phyloP scores from a whole-genome alignment of 2,888 invertebrate species.

The Monochamus alternatus region DNA sequence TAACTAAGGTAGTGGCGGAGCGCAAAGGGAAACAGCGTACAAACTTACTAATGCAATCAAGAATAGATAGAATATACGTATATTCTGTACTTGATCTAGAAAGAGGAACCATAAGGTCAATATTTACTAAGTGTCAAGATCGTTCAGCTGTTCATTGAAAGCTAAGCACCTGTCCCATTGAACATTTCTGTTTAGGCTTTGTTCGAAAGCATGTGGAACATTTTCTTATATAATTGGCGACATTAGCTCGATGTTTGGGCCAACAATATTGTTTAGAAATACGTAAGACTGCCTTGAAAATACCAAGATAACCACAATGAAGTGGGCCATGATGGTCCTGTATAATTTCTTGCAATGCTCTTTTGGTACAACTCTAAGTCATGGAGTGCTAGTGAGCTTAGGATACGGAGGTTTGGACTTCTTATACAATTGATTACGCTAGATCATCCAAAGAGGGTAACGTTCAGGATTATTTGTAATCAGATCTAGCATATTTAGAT shows the following conservation, averaged over 20 bases:
- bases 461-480: no score
- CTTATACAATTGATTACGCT: no score
- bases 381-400: no score
- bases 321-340: slow-evolving; percentile 7
- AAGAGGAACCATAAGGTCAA: slow-evolving; percentile 37
- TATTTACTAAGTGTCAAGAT: slow-evolving; percentile 38
- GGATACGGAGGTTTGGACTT: no score
- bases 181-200: slow-evolving; percentile 38
- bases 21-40: slow-evolving; percentile 29
- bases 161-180: slow-evolving; percentile 35
- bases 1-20: slow-evolving; percentile 14
- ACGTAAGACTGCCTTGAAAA: slow-evolving; percentile 17
- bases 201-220: slow-evolving; percentile 24
- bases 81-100: no score
- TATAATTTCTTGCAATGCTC: slow-evolving; percentile 7
- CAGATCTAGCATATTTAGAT: slow-evolving; percentile 21
- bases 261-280: slow-evolving; percentile 25
- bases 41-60: slow-evolving; percentile 34
- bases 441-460: no score
- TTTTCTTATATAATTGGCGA: no score
- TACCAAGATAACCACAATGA: slow-evolving; percentile 21
- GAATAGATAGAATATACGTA: slow-evolving; percentile 34
- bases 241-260: slow-evolving; percentile 24
- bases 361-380: background rate
- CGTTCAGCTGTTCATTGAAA: slow-evolving; percentile 17